A percentile compares a stretch with the other conserved stretches of the same genome.
phyloP scores from a whole-genome alignment of 1,140 invertebrate genomes.

The Diachasmimorpha longicaudata region DNA sequence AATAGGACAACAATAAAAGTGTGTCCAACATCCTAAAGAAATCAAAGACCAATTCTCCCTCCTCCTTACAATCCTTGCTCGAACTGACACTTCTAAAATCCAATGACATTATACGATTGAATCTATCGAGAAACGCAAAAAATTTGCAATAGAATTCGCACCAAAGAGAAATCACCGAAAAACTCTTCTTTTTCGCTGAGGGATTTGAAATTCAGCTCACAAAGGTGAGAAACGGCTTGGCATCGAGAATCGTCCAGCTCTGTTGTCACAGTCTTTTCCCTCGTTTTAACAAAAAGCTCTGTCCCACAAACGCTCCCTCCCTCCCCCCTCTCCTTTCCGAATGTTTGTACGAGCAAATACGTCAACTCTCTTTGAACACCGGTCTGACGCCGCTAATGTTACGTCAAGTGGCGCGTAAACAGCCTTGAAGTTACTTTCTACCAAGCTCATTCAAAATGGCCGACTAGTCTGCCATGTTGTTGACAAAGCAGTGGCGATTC shows the following conservation, averaged over 20 bases:
- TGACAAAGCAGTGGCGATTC: neutral
- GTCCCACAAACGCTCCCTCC: conserved; percentile 19
- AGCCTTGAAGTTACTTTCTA: conserved; percentile 2
- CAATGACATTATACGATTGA: neutral
- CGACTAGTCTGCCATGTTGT: neutral
- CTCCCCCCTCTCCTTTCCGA: neutral
- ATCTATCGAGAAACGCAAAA: neutral
- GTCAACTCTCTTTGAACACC: conserved; percentile 6
- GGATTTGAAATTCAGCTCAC: conserved; percentile 30
- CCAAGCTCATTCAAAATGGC: conserved; percentile 3
- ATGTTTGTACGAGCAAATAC: conserved; percentile 8
- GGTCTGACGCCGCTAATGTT: conserved; percentile 8
- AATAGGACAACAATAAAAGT: too few relatives aligned
- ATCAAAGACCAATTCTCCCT: too few relatives aligned
- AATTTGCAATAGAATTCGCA: neutral
- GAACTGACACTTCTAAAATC: neutral
- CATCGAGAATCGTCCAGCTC: conserved; percentile 28
- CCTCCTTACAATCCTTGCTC: neutral
- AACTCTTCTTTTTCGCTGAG: neutral
- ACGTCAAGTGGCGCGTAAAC: conserved; percentile 4
- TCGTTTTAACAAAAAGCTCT: conserved; percentile 21
- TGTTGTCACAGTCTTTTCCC: conserved; percentile 19
- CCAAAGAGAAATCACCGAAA: neutral
- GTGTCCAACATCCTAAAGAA: too few relatives aligned
- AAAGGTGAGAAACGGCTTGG: conserved; percentile 28